Percentiles rank a stretch among this genome's conserved stretches.
phyloP scores from a whole-genome alignment of 2,888 invertebrate genomes.

The Amaurobius ferox region DNA sequence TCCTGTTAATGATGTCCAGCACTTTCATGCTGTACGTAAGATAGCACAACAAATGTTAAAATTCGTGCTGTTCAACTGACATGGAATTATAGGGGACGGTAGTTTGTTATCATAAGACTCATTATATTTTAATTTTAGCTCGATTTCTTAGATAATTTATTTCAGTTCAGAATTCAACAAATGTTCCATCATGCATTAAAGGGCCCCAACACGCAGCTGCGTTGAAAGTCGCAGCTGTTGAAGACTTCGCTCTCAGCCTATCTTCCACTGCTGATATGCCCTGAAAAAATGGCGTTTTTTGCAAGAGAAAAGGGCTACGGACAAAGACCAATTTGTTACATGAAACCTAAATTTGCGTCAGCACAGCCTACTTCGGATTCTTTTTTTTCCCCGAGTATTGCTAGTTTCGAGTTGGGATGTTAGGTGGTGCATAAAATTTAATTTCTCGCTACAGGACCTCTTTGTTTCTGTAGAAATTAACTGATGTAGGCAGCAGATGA shows the following conservation, averaged over 20 bases:
- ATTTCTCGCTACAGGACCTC: neutral
- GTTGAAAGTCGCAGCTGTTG: neutral
- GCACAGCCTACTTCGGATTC: neutral
- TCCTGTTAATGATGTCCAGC: too few relatives aligned
- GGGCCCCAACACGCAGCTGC: neutral
- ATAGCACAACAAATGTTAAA: too few relatives aligned
- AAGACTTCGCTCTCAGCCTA: neutral
- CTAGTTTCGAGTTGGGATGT: too few relatives aligned
- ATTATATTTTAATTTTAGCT: too few relatives aligned
- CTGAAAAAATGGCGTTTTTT: neutral
- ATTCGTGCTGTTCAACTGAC: too few relatives aligned
- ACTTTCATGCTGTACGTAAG: too few relatives aligned
- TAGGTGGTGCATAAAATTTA: neutral
- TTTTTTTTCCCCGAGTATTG: neutral
- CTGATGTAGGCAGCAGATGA: too few relatives aligned
- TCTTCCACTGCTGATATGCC: neutral
- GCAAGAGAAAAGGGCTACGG: neutral
- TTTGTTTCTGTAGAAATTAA: too few relatives aligned
- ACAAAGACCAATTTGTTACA: conserved; percentile 54
- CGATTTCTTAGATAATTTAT: neutral
- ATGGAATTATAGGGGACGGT: too few relatives aligned
- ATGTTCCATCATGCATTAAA: neutral
- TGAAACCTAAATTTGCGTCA: conserved; percentile 23
- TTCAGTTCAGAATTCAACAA: neutral
- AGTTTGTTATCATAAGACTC: too few relatives aligned